Base-by-base conservation (phyloP, 64 coral and sea anemone species). In the Pocillopora verrucosa region DNA sequence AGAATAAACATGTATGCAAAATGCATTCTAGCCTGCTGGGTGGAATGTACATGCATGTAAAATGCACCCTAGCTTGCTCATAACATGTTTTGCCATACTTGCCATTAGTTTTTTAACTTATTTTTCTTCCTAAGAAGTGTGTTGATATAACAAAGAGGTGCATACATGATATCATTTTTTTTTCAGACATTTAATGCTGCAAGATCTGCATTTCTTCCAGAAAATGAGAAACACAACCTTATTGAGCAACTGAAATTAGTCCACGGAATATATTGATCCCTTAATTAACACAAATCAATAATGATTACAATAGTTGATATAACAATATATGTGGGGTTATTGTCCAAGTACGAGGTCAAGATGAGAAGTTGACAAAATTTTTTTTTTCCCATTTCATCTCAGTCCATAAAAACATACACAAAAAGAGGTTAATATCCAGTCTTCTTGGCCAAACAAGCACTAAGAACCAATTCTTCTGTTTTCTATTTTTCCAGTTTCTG, bases 121-220 rank as follows among this genome's bases (percentile, higher is more conserved):
- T 7, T 34, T 34, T 76, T 7, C 73, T 7, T 51, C 41, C 41
- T 51, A 51, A 51, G 41, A 51, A 51, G 41, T 51, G 13, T 63
- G 41, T 51, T 51, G 41, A 51, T 51, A 51, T 51, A 30, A 30
- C 30, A 30, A 30, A 30, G 30, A 30, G 30, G 30, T 0, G 30
- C 30, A 30, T 30, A 30, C 30, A 30, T 13, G 30, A 1, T 67
- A 76, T 74, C 88, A 6, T 36, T 74, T 82, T 15, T 56, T 77
- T 76, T 91, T 16, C 78, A 99, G 97, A 95, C 97, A 24, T 99
- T 99, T 68, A 91, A 91, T 77, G 97, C 97, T 1, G 97, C 97
- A 38, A 95, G 65, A 83, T 88, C 97, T 9, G 90, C 90, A 2
- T 99, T 99, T 81, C 80, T 99, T 41, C 91, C 97, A 10, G 88